Percentiles rank a stretch among this genome's conserved stretches.
These are phyloP conservation scores for Conchocele bisecta DNA, from an alignment of 2,888 invertebrate species.

Conservation along the genomic window DNA sequence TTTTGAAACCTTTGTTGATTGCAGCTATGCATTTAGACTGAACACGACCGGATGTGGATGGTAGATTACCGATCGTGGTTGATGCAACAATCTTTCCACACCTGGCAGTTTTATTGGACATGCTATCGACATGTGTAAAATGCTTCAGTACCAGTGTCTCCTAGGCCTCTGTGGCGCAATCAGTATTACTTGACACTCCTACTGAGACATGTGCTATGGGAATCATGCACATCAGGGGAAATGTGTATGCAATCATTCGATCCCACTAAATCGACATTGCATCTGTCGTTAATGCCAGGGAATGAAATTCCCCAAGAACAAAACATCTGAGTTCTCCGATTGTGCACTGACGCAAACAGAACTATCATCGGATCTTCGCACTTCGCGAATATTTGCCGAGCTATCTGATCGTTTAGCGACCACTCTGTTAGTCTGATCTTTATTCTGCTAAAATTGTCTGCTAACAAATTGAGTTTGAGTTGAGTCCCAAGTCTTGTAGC, in stretches of 20 bases:
- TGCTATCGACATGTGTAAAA: conserved; percentile 1
- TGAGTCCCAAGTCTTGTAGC: no score
- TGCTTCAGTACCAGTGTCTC: conserved; percentile 7
- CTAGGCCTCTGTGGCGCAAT: conserved; percentile 5
- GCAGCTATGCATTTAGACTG: no score
- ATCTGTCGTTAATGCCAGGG: no score
- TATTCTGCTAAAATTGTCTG: background rate
- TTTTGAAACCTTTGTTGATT: no score
- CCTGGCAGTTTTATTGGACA: background rate
- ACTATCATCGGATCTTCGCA: no score
- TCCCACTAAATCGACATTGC: no score
- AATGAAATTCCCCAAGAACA: background rate
- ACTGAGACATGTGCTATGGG: conserved; percentile 10
- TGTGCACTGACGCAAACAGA: no score
- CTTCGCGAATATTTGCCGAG: no score
- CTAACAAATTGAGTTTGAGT: background rate
- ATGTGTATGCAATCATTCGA: background rate
- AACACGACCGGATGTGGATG: background rate
- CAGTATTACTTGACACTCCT: background rate
- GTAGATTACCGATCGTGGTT: background rate
- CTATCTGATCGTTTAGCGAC: no score
- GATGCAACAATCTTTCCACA: background rate
- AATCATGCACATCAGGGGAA: conserved; percentile 3
- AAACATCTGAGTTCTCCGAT: no score
- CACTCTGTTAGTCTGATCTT: no score